Percentiles rank a stretch among this genome's conserved stretches.
Conservation (phyloP, 2,113 vertebrate species). For the Antechinus flavipes region DNA sequence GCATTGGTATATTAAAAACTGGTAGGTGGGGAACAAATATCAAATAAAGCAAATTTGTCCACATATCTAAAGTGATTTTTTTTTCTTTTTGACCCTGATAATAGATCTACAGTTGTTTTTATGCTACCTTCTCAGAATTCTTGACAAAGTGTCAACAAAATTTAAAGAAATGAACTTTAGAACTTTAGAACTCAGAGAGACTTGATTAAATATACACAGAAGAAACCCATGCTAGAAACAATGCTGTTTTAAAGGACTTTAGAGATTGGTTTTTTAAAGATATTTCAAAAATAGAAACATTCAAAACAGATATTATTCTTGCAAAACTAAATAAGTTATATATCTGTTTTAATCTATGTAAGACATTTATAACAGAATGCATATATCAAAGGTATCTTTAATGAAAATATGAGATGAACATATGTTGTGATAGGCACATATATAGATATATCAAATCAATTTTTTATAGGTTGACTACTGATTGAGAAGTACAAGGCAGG, state of each 20-base stretch:
- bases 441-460: not conserved
- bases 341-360: not conserved
- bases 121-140: not conserved
- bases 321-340: not conserved
- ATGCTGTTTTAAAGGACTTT: not conserved
- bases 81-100: not conserved
- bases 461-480: not conserved
- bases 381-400: not conserved
- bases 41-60: not conserved
- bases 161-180: not conserved
- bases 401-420: not conserved
- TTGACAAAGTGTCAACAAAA: not conserved
- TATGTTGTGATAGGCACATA: not conserved
- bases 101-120: not conserved
- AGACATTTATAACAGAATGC: not conserved
- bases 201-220: not conserved
- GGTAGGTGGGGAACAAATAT: not conserved
- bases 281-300: not conserved
- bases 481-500: not conserved
- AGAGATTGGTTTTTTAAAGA: not conserved
- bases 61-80: not conserved
- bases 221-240: not conserved
- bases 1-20: not conserved
- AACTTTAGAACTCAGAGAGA: not conserved
- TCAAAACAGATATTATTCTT: not conserved